These are phyloP conservation scores for Thymelicus lineola DNA, from an alignment of 2,888 invertebrate species.

Conservation along the genomic window DNA sequence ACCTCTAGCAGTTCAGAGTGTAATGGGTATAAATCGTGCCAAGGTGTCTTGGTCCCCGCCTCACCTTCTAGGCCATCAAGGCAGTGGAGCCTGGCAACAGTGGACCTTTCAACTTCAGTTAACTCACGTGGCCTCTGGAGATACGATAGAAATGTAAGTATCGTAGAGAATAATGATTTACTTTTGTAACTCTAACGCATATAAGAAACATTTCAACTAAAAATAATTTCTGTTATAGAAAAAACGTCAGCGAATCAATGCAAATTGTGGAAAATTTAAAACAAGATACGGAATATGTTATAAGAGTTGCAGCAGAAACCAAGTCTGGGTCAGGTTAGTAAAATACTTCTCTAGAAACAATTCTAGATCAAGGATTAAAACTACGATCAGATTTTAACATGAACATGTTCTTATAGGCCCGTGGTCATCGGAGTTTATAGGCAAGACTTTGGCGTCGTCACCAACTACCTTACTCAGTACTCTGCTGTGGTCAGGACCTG, in stretches of 20 bases:
- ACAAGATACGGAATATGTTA: conserved; percentile 90
- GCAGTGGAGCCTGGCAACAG: conserved; percentile 87
- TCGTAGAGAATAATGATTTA: background rate
- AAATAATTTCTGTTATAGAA: conserved; percentile 56
- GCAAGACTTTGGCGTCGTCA: conserved; percentile 86
- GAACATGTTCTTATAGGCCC: conserved; percentile 84
- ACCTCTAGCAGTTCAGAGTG: conserved; percentile 91
- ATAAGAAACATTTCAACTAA: background rate
- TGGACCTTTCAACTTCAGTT: conserved; percentile 92
- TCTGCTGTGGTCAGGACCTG: conserved; percentile 90
- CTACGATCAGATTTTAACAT: background rate
- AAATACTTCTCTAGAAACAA: conserved; percentile 4
- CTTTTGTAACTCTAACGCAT: too few relatives aligned
- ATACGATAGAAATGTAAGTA: conserved; percentile 67
- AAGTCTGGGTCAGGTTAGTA: conserved; percentile 86
- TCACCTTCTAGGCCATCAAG: conserved; percentile 90
- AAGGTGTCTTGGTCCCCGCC: conserved; percentile 94
- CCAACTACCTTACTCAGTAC: conserved; percentile 85
- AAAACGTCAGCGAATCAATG: conserved; percentile 84
- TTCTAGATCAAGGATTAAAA: conserved; percentile 10
- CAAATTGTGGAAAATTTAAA: conserved; percentile 88
- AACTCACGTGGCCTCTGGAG: conserved; percentile 76
- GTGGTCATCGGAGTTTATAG: conserved; percentile 91
- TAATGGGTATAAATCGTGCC: conserved; percentile 91
- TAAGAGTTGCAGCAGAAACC: conserved; percentile 92